Evolutionary conservation across 2,888 invertebrate genomes (phyloP).

Genomic region (Cosmopolites sordidus): DNA sequence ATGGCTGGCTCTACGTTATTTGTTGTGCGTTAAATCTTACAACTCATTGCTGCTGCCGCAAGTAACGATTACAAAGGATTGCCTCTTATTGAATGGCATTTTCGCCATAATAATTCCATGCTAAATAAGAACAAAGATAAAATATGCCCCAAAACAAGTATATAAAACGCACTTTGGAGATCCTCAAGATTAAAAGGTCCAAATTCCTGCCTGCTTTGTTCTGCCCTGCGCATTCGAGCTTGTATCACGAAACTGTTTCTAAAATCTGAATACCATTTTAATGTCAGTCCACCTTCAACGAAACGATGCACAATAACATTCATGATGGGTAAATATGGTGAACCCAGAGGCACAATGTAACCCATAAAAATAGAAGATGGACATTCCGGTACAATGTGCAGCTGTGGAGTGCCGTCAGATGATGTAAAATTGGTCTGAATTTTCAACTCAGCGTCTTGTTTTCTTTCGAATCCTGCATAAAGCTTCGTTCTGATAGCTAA

Average conservation of each 20-base stretch:
- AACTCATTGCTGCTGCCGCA: too few species aligned
- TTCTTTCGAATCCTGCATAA: conserved; percentile 9
- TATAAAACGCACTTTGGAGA: conserved; percentile 26
- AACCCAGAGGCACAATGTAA: conserved; percentile 47
- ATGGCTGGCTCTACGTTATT: too few species aligned
- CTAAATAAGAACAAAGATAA: background rate
- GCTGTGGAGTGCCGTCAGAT: conserved; percentile 38
- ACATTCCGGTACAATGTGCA: conserved; percentile 49
- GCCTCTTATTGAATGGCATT: too few species aligned
- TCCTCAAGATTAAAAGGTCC: conserved; percentile 25
- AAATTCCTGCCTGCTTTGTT: conserved; percentile 1
- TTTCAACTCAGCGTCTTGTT: conserved; percentile 33
- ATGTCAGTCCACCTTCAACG: conserved; percentile 43
- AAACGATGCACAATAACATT: conserved; percentile 40
- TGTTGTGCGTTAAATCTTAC: too few species aligned
- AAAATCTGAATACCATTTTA: conserved; percentile 43
- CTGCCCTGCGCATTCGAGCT: conserved; percentile 1
- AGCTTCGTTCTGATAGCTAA: conserved; percentile 32
- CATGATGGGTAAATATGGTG: conserved; percentile 44
- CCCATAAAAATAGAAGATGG: conserved; percentile 46
- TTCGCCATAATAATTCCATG: too few species aligned
- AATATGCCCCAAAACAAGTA: conserved; percentile 22
- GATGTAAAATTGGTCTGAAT: conserved; percentile 36
- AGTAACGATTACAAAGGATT: too few species aligned
- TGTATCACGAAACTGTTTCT: conserved; percentile 24